phyloP scores from a whole-genome alignment of 2,888 invertebrate genomes.

The Orgyia antiqua region DNA sequence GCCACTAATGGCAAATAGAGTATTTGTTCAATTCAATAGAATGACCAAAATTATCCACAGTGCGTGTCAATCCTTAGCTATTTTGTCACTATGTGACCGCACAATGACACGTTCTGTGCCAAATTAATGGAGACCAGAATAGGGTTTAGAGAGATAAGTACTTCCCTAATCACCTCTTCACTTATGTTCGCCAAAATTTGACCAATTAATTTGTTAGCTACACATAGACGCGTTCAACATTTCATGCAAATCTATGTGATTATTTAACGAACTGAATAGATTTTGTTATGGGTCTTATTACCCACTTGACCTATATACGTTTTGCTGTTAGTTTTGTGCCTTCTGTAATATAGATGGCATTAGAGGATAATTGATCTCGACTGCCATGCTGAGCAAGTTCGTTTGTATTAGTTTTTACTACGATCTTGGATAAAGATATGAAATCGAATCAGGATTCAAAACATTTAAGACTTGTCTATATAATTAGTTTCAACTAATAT shows the following conservation, averaged over 20 bases:
- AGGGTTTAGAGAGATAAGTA: conserved; percentile 45
- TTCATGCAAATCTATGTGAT: too few relatives aligned
- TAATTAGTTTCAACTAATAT: too few relatives aligned
- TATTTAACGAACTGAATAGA: too few relatives aligned
- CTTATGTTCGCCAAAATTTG: conserved; percentile 32
- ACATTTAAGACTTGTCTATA: too few relatives aligned
- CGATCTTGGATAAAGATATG: too few relatives aligned
- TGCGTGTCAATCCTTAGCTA: conserved; percentile 58
- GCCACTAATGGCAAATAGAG: conserved; percentile 6
- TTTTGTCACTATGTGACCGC: conserved; percentile 51
- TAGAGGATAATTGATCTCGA: too few relatives aligned
- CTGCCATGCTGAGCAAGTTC: too few relatives aligned
- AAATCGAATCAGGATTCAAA: too few relatives aligned
- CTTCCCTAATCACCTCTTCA: conserved; percentile 46
- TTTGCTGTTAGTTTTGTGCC: too few relatives aligned
- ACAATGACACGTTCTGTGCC: conserved; percentile 52
- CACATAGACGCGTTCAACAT: too few relatives aligned
- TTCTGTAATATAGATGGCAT: too few relatives aligned
- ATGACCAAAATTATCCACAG: conserved; percentile 57
- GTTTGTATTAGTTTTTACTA: too few relatives aligned
- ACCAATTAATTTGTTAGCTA: conserved; percentile 45
- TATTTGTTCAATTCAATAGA: conserved; percentile 39
- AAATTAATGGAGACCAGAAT: conserved; percentile 50
- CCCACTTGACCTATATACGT: conserved; percentile 1
- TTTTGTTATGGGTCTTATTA: conserved; percentile 4